phyloP scores from a whole-genome alignment of 1,140 invertebrate species.

The Platyura marginata region DNA sequence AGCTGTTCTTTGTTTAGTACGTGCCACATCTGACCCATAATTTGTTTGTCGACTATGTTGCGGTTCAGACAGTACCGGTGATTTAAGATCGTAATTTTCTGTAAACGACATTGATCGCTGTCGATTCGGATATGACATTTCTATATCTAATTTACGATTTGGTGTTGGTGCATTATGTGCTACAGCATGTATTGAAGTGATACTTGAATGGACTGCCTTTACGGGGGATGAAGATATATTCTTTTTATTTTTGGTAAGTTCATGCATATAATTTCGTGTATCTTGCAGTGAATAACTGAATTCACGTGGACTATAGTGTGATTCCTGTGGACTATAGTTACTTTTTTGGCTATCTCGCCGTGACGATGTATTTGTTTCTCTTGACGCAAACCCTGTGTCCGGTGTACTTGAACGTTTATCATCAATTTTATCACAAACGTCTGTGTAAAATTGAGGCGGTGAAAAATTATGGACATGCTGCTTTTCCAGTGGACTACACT shows the following conservation, averaged over 20 bases:
- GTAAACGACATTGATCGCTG: slow-evolving; percentile 24
- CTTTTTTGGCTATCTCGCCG: slow-evolving; percentile 23
- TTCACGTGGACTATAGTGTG: slow-evolving; percentile 17
- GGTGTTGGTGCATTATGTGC: background rate
- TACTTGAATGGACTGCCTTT: slow-evolving; percentile 15
- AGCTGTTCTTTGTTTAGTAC: background rate
- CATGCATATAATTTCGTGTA: background rate
- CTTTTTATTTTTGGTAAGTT: background rate
- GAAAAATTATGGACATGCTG: background rate
- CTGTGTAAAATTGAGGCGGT: background rate
- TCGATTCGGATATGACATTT: slow-evolving; percentile 6
- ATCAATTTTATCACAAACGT: slow-evolving; percentile 5
- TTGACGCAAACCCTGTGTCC: slow-evolving; percentile 21
- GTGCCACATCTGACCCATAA: background rate
- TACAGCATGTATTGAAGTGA: slow-evolving; percentile 11
- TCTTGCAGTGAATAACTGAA: slow-evolving; percentile 11
- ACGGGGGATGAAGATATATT: slow-evolving; percentile 8
- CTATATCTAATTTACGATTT: background rate
- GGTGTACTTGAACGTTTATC: slow-evolving; percentile 22
- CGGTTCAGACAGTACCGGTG: slow-evolving; percentile 15
- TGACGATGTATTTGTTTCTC: slow-evolving; percentile 20
- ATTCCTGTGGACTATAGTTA: slow-evolving; percentile 23
- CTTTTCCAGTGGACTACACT: background rate
- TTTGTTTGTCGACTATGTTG: background rate
- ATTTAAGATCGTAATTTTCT: slow-evolving; percentile 21